phyloP scores from a whole-genome alignment of 2,888 invertebrate genomes.

The Cryptophagus acutangulus region DNA sequence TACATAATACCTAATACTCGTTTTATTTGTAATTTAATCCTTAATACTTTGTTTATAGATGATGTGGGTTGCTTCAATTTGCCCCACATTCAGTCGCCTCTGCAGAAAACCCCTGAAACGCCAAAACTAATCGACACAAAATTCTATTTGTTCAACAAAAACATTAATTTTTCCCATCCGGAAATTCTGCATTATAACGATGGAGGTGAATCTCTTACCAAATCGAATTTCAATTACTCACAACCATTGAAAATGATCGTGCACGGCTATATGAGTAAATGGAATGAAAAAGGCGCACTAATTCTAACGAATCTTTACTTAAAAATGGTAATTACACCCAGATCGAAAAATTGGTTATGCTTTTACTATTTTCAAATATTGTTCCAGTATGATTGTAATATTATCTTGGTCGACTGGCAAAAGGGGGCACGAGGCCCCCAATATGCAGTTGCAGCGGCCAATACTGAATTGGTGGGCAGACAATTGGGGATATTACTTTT shows the following conservation, averaged over 20 bases:
- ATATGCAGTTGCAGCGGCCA: constrained; percentile 55
- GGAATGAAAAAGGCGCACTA: constrained; percentile 49
- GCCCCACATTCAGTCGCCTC: constrained; percentile 48
- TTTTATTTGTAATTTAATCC: constrained; percentile 2
- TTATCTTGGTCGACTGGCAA: constrained; percentile 56
- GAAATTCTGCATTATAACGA: constrained; percentile 50
- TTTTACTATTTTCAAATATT: neutral
- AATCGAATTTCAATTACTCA: constrained; percentile 48
- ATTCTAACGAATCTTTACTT: constrained; percentile 48
- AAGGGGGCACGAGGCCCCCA: constrained; percentile 54
- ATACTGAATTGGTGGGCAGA: constrained; percentile 57
- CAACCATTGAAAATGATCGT: constrained; percentile 52
- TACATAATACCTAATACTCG: neutral
- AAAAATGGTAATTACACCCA: constrained; percentile 48
- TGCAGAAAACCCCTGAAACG: constrained; percentile 54
- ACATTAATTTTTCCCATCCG: constrained; percentile 43
- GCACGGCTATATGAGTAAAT: constrained; percentile 57
- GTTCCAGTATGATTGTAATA: constrained; percentile 52
- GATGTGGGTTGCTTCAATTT: constrained; percentile 55
- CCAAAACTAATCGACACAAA: constrained; percentile 52
- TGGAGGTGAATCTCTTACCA: constrained; percentile 44
- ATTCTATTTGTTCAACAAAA: constrained; percentile 51
- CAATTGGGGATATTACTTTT: constrained; percentile 53
- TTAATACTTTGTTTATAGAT: constrained; percentile 44
- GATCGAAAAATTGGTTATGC: neutral